These are phyloP conservation scores for Asobara japonica DNA, from an alignment of 1,140 invertebrate species.

Conservation along the genomic window DNA sequence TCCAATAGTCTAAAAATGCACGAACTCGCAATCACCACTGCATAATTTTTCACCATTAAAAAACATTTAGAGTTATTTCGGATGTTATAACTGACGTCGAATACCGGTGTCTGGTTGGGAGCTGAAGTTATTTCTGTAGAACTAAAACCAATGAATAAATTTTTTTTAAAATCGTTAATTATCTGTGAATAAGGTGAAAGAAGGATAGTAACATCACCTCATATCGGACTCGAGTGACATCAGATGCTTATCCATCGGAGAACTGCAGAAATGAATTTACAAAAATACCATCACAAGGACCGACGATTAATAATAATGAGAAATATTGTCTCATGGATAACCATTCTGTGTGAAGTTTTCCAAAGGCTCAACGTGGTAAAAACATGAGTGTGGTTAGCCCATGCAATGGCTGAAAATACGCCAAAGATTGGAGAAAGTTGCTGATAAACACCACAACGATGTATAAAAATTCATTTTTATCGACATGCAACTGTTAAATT, in stretches of 20 bases:
- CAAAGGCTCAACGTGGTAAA: slow-evolving; percentile 31
- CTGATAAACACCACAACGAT: slow-evolving; percentile 36
- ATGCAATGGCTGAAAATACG: slow-evolving; percentile 45
- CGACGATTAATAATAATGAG: not conserved
- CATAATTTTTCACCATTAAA: not conserved
- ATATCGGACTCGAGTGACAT: not conserved
- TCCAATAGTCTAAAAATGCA: not conserved
- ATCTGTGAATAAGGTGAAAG: not conserved
- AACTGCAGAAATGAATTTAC: no score
- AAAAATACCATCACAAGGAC: no score
- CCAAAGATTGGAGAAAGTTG: slow-evolving; percentile 54
- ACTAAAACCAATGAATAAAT: not conserved
- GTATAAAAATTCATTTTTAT: slow-evolving; percentile 52
- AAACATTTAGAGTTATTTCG: not conserved
- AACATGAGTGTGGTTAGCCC: not conserved
- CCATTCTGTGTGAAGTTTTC: slow-evolving; percentile 37
- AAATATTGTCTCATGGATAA: not conserved
- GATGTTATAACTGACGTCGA: not conserved
- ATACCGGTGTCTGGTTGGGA: not conserved
- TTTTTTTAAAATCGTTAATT: not conserved
- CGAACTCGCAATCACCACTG: not conserved
- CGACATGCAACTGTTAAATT: slow-evolving; percentile 52
- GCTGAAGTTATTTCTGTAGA: not conserved
- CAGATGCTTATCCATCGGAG: not conserved
- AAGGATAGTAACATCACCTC: not conserved